Conservation (phyloP, 2,113 vertebrate species). For the Lepisosteus oculatus region DNA sequence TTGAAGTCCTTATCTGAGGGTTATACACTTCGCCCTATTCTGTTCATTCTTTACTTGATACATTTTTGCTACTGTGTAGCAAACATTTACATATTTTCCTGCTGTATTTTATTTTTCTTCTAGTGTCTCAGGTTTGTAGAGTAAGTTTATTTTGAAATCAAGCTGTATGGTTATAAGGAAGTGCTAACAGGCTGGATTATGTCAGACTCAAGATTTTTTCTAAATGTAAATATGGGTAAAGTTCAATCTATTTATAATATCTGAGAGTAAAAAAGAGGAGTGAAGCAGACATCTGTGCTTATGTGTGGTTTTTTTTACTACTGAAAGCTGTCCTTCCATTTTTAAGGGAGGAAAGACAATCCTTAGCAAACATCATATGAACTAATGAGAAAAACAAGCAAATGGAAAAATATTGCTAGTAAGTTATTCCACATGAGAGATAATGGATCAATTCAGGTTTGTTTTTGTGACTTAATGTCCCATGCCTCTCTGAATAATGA, state of each 20-base stretch:
- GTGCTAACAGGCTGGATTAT: conserved; percentile 61
- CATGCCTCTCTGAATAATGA: background rate
- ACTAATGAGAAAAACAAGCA: no score
- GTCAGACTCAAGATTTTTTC: conserved; percentile 71
- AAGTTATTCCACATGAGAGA: background rate
- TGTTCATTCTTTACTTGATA: conserved; percentile 40
- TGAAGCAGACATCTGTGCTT: conserved; percentile 51
- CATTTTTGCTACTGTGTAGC: conserved; percentile 95
- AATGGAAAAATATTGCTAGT: no score
- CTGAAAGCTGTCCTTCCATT: no score
- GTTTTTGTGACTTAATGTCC: background rate
- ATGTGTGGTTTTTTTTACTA: conserved; percentile 8
- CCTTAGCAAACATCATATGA: no score
- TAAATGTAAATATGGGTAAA: conserved; percentile 79
- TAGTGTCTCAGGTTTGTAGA: conserved; percentile 71
- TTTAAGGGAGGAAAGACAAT: no score
- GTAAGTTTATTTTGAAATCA: conserved; percentile 72
- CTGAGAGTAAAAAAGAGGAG: conserved; percentile 67
- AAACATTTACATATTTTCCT: conserved; percentile 64
- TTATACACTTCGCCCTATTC: conserved; percentile 39
- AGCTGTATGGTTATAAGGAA: conserved; percentile 76
- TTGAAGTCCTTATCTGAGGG: conserved; percentile 42
- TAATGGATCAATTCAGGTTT: background rate
- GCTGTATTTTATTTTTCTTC: conserved; percentile 66
- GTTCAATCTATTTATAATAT: conserved; percentile 84